Percentiles rank a stretch among this genome's conserved stretches.
These are phyloP conservation scores for Diplazon laetatorius DNA, from an alignment of 2,888 invertebrate species.

Conservation along the genomic window DNA sequence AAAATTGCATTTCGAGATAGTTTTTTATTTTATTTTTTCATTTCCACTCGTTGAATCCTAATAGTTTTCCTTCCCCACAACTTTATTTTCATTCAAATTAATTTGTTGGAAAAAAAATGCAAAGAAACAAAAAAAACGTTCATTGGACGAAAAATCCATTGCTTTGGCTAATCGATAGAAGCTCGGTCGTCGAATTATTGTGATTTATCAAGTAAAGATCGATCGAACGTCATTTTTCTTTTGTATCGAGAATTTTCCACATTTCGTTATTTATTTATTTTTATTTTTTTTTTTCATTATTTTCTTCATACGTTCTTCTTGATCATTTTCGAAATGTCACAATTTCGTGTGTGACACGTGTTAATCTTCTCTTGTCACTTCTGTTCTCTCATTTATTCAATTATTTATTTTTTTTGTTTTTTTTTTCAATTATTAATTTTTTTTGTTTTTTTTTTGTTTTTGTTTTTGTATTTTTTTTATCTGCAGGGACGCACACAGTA, in stretches of 20 bases:
- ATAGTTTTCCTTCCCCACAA: too few species aligned
- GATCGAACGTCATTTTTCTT: too few species aligned
- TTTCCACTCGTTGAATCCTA: too few species aligned
- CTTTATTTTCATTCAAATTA: too few species aligned
- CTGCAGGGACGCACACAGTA: slow-evolving; percentile 28
- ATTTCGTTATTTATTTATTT: too few species aligned
- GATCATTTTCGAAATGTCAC: slow-evolving; percentile 30
- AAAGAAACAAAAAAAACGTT: too few species aligned
- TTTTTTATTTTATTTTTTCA: too few species aligned
- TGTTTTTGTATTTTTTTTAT: slow-evolving; percentile 7
- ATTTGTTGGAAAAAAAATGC: too few species aligned
- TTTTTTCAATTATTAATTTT: slow-evolving; percentile 6
- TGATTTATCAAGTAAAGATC: slow-evolving; percentile 40
- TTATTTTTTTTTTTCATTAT: too few species aligned
- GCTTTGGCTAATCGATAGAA: slow-evolving; percentile 16
- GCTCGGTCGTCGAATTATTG: slow-evolving; percentile 34
- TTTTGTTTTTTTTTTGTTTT: slow-evolving; percentile 13
- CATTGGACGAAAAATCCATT: background rate
- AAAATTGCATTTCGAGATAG: too few species aligned
- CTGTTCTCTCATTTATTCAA: background rate
- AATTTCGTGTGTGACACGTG: slow-evolving; percentile 34
- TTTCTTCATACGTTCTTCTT: too few species aligned
- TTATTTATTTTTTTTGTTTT: slow-evolving; percentile 18
- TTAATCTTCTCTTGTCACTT: slow-evolving; percentile 12
- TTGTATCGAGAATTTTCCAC: too few species aligned